Base-by-base conservation (phyloP, 2,113 vertebrate genomes). In the Copsychus sechellarum region DNA sequence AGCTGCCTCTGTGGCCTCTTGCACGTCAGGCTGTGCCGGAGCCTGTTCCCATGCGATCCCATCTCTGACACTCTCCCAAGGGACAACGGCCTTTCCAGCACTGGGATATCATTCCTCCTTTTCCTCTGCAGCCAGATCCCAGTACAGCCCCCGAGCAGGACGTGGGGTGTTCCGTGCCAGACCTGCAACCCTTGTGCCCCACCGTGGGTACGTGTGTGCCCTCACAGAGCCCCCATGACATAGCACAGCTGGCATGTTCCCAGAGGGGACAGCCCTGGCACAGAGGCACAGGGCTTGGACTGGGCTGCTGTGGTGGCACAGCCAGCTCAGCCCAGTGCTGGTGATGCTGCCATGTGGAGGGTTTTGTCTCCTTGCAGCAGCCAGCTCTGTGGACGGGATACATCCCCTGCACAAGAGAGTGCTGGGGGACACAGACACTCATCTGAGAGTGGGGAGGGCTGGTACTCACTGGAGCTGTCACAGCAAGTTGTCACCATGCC, bases 261-360 rank as follows among this genome's bases (percentile, higher is more conserved):
- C 1, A 4, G 25, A 42, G 58, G 21, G 43, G 43, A 79, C 40
- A 20, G 33, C 40, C 34, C 22, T 2, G 8, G 40, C 45, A 57
- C 31, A 64, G 57, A n/a, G 21, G 40, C 40, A 83, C 48, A n/a
- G 25, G 26, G 24, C 53, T 79, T 0, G 0, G 33, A 12, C 36
- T 26, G 26, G 20, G 50, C 20, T 83, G 67, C 81, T 70, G 38
- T 3, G 1, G 42, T 14, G n/a, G 38, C 80, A 77, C 0, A 1
- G 45, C 24, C 70, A 69, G 61, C 71, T 93, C 88, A 88, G 38
- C n/a, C 57, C 6, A 3, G 36, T 3, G 11, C 31, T 23, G 4
- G 17, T 48, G 62, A n/a, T 0, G 0, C 48, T 67, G 51, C 47
- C 33, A 33, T 1, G 0, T 14, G 20, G 10, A 34, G 61, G 4